These are phyloP conservation scores for Ifrita kowaldi DNA, from an alignment of 2,113 vertebrate genomes.

Conservation along the genomic window DNA sequence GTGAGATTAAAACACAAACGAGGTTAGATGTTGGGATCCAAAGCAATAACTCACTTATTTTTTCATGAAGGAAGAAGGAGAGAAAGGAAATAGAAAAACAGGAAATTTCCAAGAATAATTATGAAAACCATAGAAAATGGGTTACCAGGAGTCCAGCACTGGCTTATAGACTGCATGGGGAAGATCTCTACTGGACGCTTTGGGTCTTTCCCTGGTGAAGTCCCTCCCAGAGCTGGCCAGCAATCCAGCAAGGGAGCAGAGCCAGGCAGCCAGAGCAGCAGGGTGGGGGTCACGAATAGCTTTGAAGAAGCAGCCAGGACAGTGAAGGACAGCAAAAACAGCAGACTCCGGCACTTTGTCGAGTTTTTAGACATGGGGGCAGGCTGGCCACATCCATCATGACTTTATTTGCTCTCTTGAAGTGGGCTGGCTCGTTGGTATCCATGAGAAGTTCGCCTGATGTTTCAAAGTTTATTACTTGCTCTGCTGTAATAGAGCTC, in stretches of 20 bases:
- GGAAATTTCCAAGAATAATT: not conserved
- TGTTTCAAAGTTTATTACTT: not conserved
- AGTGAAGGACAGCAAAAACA: not conserved
- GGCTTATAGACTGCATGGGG: not conserved
- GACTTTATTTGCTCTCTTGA: not conserved
- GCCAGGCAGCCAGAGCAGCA: not conserved
- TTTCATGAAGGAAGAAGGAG: not conserved
- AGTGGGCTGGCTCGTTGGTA: not conserved
- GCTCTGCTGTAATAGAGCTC: too few relatives aligned
- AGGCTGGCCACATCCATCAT: not conserved
- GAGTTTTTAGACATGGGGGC: not conserved
- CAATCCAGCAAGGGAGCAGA: not conserved
- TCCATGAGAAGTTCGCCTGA: rapidly evolving
- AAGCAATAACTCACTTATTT: not conserved
- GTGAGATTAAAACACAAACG: not conserved
- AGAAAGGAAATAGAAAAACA: not conserved
- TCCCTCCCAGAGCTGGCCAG: not conserved
- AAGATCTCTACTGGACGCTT: not conserved
- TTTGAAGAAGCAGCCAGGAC: not conserved
- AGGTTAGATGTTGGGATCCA: not conserved
- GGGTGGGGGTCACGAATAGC: not conserved
- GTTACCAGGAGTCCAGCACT: not conserved
- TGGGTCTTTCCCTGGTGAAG: not conserved
- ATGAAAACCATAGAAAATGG: not conserved
- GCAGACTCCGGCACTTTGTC: rapidly evolving